Conservation (phyloP, 2,797 vertebrate genomes). For the Galago senegalensis region DNA sequence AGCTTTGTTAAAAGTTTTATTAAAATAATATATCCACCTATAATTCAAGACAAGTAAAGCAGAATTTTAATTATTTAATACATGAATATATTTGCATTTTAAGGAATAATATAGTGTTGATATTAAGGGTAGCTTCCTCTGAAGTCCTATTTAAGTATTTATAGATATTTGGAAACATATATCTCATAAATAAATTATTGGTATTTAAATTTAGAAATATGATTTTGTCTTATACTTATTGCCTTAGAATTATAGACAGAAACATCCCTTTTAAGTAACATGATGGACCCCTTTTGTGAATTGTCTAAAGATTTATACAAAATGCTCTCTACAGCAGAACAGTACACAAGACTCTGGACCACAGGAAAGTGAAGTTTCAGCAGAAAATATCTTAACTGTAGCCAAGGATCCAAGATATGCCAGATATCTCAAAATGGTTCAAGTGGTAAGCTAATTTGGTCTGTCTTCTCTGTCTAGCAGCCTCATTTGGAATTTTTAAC, state of each 20-base stretch:
- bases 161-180: conserved; percentile 66
- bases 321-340: conserved; percentile 86
- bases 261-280: conserved; percentile 73
- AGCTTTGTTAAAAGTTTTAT: conserved; percentile 51
- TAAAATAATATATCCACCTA: conserved; percentile 12
- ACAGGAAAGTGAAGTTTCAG: conserved; percentile 89
- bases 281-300: conserved; percentile 64
- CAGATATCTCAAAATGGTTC: conserved; percentile 98
- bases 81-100: conserved; percentile 67
- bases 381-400: conserved; percentile 94
- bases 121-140: conserved; percentile 61
- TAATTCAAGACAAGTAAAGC: conserved; percentile 51
- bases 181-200: conserved; percentile 67
- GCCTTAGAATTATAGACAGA: conserved; percentile 73
- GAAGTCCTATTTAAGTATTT: conserved; percentile 60
- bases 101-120: conserved; percentile 37
- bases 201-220: conserved; percentile 66
- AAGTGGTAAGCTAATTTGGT: conserved; percentile 94
- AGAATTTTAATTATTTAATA: conserved; percentile 62
- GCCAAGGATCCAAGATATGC: conserved; percentile 97
- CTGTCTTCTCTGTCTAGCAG: conserved; percentile 76
- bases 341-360: conserved; percentile 87
- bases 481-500: conserved; percentile 68
- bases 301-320: conserved; percentile 74
- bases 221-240: conserved; percentile 66